These are phyloP conservation scores for Caenorhabditis remanei DNA, from an alignment of 1,140 invertebrate species.

Conservation along the genomic window DNA sequence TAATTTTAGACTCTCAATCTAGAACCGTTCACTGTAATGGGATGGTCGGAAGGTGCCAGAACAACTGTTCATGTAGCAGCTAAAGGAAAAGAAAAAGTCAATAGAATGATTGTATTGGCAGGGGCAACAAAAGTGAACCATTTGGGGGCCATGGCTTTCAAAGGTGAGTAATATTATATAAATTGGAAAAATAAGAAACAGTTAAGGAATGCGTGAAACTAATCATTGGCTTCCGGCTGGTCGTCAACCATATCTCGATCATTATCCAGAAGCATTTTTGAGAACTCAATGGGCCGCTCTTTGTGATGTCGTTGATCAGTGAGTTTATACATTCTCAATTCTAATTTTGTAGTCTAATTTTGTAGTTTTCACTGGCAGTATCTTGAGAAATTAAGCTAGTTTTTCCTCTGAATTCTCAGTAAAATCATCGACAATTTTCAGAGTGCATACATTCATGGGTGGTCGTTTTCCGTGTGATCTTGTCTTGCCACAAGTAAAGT, in stretches of 20 bases:
- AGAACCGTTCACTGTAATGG: conserved; percentile 73
- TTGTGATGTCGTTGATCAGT: conserved; percentile 75
- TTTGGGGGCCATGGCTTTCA: conserved; percentile 72
- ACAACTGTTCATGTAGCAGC: conserved; percentile 76
- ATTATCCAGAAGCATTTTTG: conserved; percentile 74
- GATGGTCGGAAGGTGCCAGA: conserved; percentile 76
- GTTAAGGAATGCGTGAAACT: conserved; percentile 76
- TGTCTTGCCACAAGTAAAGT: conserved; percentile 70
- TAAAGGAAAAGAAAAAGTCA: conserved; percentile 68
- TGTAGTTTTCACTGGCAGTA: no score
- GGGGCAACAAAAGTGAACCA: conserved; percentile 74
- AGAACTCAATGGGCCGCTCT: conserved; percentile 76
- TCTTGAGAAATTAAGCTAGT: no score
- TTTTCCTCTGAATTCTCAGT: no score
- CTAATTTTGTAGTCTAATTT: no score
- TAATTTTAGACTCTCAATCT: conserved; percentile 68
- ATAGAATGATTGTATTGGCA: conserved; percentile 72
- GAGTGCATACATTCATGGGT: conserved; percentile 74
- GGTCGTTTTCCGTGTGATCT: conserved; percentile 75
- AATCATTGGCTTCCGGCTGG: conserved; percentile 74
- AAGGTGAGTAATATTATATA: conserved; percentile 2
- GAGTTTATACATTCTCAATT: no score
- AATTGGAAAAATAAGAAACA: background rate
- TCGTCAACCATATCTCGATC: conserved; percentile 72
- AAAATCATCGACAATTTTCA: conserved; percentile 60